Conservation (phyloP, 2,888 invertebrate genomes). For the Pasiphila rectangulata region DNA sequence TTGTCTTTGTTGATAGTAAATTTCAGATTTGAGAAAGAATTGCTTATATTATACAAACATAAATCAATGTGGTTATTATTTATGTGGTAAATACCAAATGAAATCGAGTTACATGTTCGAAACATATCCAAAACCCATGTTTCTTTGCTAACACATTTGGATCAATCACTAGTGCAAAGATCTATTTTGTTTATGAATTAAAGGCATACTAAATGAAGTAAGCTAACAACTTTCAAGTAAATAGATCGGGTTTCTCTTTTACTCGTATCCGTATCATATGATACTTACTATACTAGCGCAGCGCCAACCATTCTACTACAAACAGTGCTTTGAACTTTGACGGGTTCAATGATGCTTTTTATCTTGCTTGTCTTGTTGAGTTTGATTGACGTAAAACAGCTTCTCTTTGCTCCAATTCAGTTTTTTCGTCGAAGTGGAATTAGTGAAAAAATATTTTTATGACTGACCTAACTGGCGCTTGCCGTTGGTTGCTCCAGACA, state of each 20-base stretch:
- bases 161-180: not conserved
- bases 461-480: slow-evolving; percentile 60
- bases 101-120: too few relatives aligned
- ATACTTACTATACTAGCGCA: not conserved
- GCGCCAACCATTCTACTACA: not conserved
- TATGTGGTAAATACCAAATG: too few relatives aligned
- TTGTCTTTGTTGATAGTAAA: too few relatives aligned
- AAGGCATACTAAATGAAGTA: slow-evolving; percentile 23
- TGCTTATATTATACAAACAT: too few relatives aligned
- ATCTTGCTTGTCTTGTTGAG: slow-evolving; percentile 37
- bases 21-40: too few relatives aligned
- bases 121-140: too few relatives aligned
- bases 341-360: slow-evolving; percentile 62
- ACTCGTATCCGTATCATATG: too few relatives aligned
- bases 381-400: slow-evolving; percentile 70
- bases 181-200: slow-evolving; percentile 46
- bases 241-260: slow-evolving; percentile 47
- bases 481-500: slow-evolving; percentile 50
- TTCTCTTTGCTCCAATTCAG: slow-evolving; percentile 64
- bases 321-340: slow-evolving; percentile 24
- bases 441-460: slow-evolving; percentile 61
- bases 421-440: slow-evolving; percentile 57
- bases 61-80: too few relatives aligned
- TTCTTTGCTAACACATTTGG: not conserved
- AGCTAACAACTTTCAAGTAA: slow-evolving; percentile 25